phyloP scores from a whole-genome alignment of 2,888 invertebrate genomes.

The Scrobipalpa costella region DNA sequence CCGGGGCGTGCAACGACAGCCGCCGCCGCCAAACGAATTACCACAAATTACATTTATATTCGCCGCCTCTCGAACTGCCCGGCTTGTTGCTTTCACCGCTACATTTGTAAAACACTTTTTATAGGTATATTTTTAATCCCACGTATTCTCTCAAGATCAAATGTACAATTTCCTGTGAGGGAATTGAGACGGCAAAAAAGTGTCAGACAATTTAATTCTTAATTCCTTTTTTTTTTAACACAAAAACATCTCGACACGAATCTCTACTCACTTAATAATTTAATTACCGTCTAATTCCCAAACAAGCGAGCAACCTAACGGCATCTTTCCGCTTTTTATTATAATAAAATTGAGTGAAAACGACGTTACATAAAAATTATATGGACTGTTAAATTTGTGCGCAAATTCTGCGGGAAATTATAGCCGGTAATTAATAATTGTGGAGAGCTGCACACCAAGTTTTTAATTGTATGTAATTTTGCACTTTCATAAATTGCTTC shows the following conservation, averaged over 20 bases:
- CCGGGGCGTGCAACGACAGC: conserved; percentile 10
- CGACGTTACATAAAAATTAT: conserved; percentile 28
- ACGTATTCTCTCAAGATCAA: background rate
- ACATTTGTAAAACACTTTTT: background rate
- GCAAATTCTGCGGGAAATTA: conserved; percentile 35
- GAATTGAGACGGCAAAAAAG: background rate
- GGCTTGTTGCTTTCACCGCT: conserved; percentile 26
- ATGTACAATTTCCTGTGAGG: background rate
- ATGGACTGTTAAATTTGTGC: conserved; percentile 34
- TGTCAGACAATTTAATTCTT: conserved; percentile 1
- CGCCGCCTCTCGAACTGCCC: conserved; percentile 41
- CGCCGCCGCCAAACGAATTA: conserved; percentile 44
- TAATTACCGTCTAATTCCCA: conserved; percentile 22
- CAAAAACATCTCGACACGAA: conserved; percentile 13
- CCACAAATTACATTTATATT: conserved; percentile 76
- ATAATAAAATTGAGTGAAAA: conserved; percentile 27
- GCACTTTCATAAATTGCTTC: conserved; percentile 33
- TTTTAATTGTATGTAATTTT: conserved; percentile 38
- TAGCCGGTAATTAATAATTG: conserved; percentile 32
- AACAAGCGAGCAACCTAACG: conserved; percentile 24
- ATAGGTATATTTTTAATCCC: background rate
- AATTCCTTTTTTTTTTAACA: conserved; percentile 13
- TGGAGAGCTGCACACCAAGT: conserved; percentile 28
- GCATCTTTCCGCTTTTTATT: conserved; percentile 23
- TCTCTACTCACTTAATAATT: conserved; percentile 25